Percentiles rank a stretch among this genome's conserved stretches.
These are phyloP conservation scores for Andrena hattorfiana DNA, from an alignment of 2,888 invertebrate species.

Conservation along the genomic window DNA sequence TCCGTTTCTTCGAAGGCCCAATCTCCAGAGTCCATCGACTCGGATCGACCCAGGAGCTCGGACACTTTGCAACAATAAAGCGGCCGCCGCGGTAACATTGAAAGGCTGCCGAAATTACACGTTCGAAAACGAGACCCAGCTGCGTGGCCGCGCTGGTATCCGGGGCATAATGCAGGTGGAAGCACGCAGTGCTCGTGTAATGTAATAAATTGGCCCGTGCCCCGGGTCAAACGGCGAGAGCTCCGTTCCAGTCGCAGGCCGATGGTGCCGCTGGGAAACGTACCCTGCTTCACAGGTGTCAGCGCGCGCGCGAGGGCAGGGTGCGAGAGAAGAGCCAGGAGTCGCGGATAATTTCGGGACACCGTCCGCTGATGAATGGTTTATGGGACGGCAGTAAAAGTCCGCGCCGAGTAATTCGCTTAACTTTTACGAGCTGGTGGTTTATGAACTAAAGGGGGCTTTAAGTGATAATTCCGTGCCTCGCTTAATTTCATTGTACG, in stretches of 20 bases:
- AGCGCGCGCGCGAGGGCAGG: not conserved
- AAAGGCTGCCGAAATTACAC: slow-evolving; percentile 41
- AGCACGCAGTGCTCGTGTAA: slow-evolving; percentile 34
- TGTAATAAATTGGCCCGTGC: slow-evolving; percentile 57
- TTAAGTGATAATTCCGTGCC: slow-evolving; percentile 3
- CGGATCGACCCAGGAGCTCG: not conserved
- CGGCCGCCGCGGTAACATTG: not conserved
- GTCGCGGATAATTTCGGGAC: slow-evolving; percentile 24
- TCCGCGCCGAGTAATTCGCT: slow-evolving; percentile 34
- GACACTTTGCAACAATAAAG: not conserved
- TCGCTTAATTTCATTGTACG: not conserved
- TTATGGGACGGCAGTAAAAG: slow-evolving; percentile 43
- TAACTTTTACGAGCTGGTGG: slow-evolving; percentile 41
- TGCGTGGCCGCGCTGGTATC: slow-evolving; percentile 33
- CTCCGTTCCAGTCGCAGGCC: slow-evolving; percentile 7
- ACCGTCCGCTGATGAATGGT: slow-evolving; percentile 21
- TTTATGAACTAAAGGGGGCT: slow-evolving; percentile 3
- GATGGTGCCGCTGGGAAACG: slow-evolving; percentile 5
- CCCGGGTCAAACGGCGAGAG: slow-evolving; percentile 50
- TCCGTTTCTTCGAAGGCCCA: not conserved
- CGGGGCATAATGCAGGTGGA: slow-evolving; percentile 58
- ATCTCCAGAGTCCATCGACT: not conserved
- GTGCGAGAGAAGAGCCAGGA: not conserved
- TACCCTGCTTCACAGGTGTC: slow-evolving; percentile 26
- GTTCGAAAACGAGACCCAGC: slow-evolving; percentile 36